Evolutionary conservation across 2,888 invertebrate genomes (phyloP).

Genomic region (Tipula unca): DNA sequence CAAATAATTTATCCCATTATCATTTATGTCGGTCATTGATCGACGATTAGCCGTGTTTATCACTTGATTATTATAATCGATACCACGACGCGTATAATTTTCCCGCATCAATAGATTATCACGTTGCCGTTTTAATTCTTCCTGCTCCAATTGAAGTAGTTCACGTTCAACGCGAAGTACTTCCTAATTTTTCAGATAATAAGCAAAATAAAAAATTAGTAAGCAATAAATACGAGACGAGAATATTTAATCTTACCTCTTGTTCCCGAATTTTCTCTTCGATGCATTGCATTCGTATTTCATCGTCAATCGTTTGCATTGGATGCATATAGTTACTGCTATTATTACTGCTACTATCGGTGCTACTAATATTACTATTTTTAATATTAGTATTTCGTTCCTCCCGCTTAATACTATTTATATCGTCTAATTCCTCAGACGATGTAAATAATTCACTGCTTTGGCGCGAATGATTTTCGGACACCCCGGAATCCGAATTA

Average conservation of each 20-base stretch:
- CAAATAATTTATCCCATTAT: constrained; percentile 37
- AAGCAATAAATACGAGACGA: neutral
- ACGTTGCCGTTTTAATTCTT: constrained; percentile 64
- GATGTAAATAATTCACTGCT: constrained; percentile 74
- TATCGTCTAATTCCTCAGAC: constrained; percentile 71
- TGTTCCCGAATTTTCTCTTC: constrained; percentile 58
- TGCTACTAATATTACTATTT: constrained; percentile 40
- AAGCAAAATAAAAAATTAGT: neutral
- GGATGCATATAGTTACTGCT: constrained; percentile 28
- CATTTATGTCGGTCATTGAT: constrained; percentile 55
- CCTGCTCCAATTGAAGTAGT: constrained; percentile 65
- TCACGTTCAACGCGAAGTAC: constrained; percentile 72
- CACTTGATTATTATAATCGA: constrained; percentile 43
- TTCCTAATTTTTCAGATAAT: constrained; percentile 43
- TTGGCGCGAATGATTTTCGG: constrained; percentile 66
- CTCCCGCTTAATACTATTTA: constrained; percentile 46
- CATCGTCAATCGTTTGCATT: constrained; percentile 34
- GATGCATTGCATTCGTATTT: constrained; percentile 51
- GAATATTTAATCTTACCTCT: constrained; percentile 41
- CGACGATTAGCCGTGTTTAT: constrained; percentile 45
- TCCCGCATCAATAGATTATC: constrained; percentile 62
- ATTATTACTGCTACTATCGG: constrained; percentile 28
- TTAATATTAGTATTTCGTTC: constrained; percentile 52
- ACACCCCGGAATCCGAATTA: constrained; percentile 64
- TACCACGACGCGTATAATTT: constrained; percentile 47